A percentile compares a stretch with the other conserved stretches of the same genome.
These are phyloP conservation scores for Gallinago solitaria DNA, from an alignment of 2,797 vertebrate genomes.

Conservation along the genomic window DNA sequence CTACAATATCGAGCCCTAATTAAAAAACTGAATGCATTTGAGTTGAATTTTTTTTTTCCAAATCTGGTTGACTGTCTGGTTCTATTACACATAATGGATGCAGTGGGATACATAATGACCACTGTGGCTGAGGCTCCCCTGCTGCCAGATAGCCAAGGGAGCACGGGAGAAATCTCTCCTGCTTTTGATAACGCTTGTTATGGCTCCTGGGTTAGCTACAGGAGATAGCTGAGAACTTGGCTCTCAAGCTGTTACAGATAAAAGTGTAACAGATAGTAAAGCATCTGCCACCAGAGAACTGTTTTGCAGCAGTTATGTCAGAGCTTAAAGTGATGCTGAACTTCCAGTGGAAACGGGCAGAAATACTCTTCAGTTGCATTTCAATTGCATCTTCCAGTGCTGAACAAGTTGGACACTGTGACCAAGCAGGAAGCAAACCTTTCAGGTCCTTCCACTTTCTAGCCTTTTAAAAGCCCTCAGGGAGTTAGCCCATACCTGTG, in stretches of 20 bases:
- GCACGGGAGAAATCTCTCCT: background rate
- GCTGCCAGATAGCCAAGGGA: background rate
- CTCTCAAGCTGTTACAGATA: background rate
- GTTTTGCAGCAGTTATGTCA: background rate
- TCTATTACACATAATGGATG: background rate
- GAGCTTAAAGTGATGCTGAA: background rate
- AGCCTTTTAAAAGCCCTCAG: background rate
- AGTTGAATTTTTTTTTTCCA: background rate
- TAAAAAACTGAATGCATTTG: background rate
- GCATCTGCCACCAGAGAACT: background rate
- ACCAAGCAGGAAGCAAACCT: background rate
- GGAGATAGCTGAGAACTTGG: background rate
- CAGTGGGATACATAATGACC: background rate
- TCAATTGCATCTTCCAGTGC: background rate
- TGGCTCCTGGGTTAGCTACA: background rate
- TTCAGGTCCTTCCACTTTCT: constrained; percentile 7
- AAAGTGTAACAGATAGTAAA: background rate
- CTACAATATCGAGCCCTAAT: background rate
- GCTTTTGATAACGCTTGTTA: background rate
- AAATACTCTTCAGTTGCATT: background rate
- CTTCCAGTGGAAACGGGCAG: background rate
- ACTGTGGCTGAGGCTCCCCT: background rate
- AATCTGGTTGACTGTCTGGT: background rate
- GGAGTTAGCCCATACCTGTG: constrained; percentile 4
- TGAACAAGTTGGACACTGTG: background rate